Evolutionary conservation across 2,888 invertebrate species (phyloP).

Genomic region (Cheilosia grossa): DNA sequence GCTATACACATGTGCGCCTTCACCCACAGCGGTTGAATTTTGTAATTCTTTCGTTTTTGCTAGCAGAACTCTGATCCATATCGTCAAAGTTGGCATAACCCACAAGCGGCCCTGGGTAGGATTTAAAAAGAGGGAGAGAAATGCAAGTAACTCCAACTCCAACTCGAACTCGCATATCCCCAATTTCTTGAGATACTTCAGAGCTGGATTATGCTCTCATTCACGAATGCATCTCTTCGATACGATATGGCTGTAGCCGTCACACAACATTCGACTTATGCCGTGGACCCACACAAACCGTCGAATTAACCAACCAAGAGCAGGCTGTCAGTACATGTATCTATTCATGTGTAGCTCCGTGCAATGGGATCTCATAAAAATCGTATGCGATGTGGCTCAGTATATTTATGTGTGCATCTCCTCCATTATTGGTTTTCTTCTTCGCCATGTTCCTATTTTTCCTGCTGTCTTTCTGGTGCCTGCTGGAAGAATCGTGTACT

Average conservation of each 20-base stretch:
- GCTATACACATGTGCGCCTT: constrained; percentile 18
- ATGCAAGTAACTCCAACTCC: constrained; percentile 10
- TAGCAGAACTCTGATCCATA: constrained; percentile 39
- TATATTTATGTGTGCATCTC: constrained; percentile 30
- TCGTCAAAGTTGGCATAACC: constrained; percentile 23
- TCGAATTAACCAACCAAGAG: constrained; percentile 55
- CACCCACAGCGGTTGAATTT: constrained; percentile 6
- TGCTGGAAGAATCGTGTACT: constrained; percentile 37
- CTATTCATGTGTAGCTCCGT: constrained; percentile 13
- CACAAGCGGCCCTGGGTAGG: constrained; percentile 14
- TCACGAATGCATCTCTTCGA: constrained; percentile 64
- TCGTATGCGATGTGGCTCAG: constrained; percentile 56
- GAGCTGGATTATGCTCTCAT: constrained; percentile 47
- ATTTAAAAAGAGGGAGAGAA: constrained; percentile 29
- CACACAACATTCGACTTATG: constrained; percentile 70
- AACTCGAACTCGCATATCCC: neutral
- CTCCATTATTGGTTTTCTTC: constrained; percentile 1
- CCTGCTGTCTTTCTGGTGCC: constrained; percentile 5
- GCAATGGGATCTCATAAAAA: constrained; percentile 37
- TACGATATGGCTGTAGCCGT: constrained; percentile 36
- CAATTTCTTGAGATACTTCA: constrained; percentile 52
- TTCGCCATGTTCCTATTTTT: neutral
- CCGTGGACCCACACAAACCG: constrained; percentile 56
- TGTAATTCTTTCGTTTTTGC: neutral
- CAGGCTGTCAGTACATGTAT: constrained; percentile 43